phyloP scores from a whole-genome alignment of 2,113 vertebrate species.

The Hylia prasina region DNA sequence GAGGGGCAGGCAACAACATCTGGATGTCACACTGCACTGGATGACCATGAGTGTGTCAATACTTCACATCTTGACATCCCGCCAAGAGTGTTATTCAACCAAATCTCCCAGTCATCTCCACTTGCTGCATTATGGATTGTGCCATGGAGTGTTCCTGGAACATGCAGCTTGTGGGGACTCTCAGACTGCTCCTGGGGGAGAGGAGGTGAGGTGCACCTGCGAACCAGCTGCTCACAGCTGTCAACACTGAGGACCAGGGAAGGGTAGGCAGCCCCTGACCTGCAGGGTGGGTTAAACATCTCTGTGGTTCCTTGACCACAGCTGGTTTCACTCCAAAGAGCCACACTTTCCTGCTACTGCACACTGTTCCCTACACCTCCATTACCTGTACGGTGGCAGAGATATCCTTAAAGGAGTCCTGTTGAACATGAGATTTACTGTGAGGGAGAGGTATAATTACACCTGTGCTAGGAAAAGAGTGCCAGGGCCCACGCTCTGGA shows the following conservation, averaged over 20 bases:
- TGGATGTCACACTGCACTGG: background rate
- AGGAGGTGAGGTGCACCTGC: rapidly evolving
- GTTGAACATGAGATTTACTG: background rate
- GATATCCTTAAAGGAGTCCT: background rate
- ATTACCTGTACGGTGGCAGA: background rate
- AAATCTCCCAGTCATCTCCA: background rate
- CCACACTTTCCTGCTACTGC: background rate
- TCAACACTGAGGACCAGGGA: rapidly evolving
- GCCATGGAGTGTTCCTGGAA: background rate
- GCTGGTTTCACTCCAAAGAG: background rate
- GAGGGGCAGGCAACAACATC: background rate
- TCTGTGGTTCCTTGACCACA: background rate
- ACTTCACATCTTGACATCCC: background rate
- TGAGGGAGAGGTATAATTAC: background rate
- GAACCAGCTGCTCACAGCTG: background rate
- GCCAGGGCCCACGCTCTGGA: background rate
- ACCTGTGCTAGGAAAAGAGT: background rate
- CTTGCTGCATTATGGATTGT: background rate
- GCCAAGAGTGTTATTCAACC: background rate
- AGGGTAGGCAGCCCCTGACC: background rate
- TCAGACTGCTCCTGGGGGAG: background rate
- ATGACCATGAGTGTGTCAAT: background rate
- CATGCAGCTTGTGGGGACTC: background rate
- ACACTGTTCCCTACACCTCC: background rate
- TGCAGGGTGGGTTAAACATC: background rate